phyloP scores from a whole-genome alignment of 2,888 invertebrate genomes.

The Macrosoma leucophasiata region DNA sequence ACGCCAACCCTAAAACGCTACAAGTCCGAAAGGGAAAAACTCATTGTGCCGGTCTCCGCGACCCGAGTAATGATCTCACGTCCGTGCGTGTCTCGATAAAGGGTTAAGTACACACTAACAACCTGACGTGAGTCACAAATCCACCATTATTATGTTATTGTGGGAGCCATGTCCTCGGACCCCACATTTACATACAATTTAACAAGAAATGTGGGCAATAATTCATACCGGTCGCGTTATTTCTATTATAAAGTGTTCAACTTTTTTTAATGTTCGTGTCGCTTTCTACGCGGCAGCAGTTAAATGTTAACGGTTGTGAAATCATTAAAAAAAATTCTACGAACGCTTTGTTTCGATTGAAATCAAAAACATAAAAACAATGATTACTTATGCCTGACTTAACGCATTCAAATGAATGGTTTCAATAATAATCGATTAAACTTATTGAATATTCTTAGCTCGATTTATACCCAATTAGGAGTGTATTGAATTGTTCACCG shows the following conservation, averaged over 20 bases:
- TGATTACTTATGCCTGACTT: conserved; percentile 59
- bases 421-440: conserved; percentile 67
- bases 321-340: too few species aligned
- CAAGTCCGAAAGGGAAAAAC: conserved; percentile 32
- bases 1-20: conserved; percentile 26
- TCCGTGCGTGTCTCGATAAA: conserved; percentile 73
- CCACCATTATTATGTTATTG: conserved; percentile 75
- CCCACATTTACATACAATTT: conserved; percentile 73
- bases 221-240: conserved; percentile 66
- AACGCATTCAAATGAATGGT: conserved; percentile 63
- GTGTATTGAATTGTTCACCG: conserved; percentile 74
- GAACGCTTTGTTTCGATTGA: too few species aligned
- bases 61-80: conserved; percentile 71
- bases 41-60: conserved; percentile 48
- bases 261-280: conserved; percentile 58
- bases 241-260: conserved; percentile 71
- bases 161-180: conserved; percentile 68
- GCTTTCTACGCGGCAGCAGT: conserved; percentile 39
- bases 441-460: conserved; percentile 70
- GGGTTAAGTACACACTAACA: conserved; percentile 75
- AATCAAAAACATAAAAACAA: too few species aligned
- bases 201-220: conserved; percentile 74
- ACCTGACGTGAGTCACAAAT: conserved; percentile 74
- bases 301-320: conserved; percentile 50
- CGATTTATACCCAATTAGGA: conserved; percentile 73